Conservation (phyloP, 2,888 invertebrate species). For the Eurois occulta region DNA sequence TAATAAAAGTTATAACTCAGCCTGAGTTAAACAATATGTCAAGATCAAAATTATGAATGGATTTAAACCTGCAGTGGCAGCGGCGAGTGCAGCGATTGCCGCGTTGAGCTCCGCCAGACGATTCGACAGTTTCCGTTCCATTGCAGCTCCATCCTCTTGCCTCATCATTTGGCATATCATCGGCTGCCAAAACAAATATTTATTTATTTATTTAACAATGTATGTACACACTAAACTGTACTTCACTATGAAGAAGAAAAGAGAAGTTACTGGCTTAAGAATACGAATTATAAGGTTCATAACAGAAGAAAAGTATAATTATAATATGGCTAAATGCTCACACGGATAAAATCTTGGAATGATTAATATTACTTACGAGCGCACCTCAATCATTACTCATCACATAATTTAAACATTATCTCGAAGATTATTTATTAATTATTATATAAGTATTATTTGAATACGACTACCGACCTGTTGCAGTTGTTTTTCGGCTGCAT, state of each 20-base stretch:
- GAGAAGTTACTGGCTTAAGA: background rate
- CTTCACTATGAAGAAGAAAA: background rate
- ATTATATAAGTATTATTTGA: no score
- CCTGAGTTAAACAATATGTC: background rate
- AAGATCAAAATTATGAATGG: background rate
- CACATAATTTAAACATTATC: background rate
- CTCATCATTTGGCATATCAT: slow-evolving; percentile 42
- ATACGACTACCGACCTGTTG: slow-evolving; percentile 53
- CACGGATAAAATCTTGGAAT: background rate
- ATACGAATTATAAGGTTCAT: background rate
- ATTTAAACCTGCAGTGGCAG: slow-evolving; percentile 41
- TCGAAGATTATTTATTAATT: rapidly evolving
- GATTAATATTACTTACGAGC: background rate
- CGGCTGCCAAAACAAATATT: slow-evolving; percentile 3
- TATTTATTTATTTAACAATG: background rate
- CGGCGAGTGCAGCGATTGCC: slow-evolving; percentile 69
- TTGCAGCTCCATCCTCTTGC: slow-evolving; percentile 47
- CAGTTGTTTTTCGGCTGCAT: slow-evolving; percentile 66
- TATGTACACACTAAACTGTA: no score
- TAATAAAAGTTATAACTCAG: no score
- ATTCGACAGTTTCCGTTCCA: slow-evolving; percentile 57
- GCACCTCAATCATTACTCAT: background rate
- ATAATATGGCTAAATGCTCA: background rate
- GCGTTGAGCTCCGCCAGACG: slow-evolving; percentile 70
- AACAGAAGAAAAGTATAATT: background rate